Conservation (phyloP, 2,113 vertebrate species). For the Bungarus multicinctus region DNA sequence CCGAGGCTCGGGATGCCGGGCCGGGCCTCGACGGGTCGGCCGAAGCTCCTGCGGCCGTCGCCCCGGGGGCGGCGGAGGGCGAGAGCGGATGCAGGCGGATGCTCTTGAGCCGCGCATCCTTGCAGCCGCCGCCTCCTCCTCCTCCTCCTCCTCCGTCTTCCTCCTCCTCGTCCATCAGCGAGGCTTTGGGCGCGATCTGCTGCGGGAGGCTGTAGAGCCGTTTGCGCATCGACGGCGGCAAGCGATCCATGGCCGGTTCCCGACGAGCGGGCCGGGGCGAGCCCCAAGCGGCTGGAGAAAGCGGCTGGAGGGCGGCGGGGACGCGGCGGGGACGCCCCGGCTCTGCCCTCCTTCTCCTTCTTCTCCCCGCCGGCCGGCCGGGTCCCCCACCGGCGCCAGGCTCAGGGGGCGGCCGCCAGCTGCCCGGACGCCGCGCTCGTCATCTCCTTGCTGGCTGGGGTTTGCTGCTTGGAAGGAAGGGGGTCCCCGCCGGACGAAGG, state of each 20-base stretch:
- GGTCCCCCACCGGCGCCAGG: constrained; percentile 17
- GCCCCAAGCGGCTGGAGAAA: background rate
- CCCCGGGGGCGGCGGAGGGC: constrained; percentile 44
- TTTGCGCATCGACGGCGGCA: constrained; percentile 97
- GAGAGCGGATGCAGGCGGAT: constrained; percentile 91
- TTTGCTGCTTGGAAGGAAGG: background rate
- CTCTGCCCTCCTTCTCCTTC: background rate
- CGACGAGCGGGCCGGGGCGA: background rate
- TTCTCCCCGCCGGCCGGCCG: background rate
- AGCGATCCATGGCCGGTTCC: constrained; percentile 82
- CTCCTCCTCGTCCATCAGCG: constrained; percentile 88
- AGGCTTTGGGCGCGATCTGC: constrained; percentile 90
- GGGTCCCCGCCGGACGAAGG: background rate
- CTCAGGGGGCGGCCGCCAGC: constrained; percentile 40
- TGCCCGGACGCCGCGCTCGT: background rate
- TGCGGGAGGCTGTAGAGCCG: constrained; percentile 98
- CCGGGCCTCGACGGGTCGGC: constrained; percentile 49
- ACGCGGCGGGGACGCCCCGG: background rate
- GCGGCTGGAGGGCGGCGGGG: background rate
- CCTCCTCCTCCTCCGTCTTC: background rate
- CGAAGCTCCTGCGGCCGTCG: constrained; percentile 62
- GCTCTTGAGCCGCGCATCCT: constrained; percentile 90
- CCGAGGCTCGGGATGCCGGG: constrained; percentile 68
- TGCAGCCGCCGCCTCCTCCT: constrained; percentile 64
- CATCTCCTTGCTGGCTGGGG: constrained; percentile 29